Base-by-base conservation (phyloP, 2,888 invertebrate genomes). In the Drosophila stalkeri region DNA sequence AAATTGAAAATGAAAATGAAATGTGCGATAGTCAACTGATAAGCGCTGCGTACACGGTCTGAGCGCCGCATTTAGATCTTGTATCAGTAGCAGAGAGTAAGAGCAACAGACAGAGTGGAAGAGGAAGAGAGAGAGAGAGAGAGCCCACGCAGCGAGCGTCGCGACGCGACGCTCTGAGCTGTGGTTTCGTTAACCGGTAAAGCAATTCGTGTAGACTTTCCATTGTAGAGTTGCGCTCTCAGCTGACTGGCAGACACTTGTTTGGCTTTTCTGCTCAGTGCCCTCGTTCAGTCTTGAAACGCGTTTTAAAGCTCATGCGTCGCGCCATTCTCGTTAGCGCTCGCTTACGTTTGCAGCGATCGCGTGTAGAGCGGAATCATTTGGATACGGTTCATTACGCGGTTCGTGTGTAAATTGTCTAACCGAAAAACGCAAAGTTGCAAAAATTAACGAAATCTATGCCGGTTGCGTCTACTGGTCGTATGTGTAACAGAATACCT, bases 241-340 rank as follows among this genome's bases (percentile, higher is more conserved):
- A 70, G 79, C 74, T 73, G 69, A 73, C 61, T 64, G 68, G 43
- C 62, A 41, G 72, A 64, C 89, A 86, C 87, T 86, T 86, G 80
- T 89, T 82, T 80, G 90, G 74, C 72, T 82, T 80, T 78, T 65
- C 20, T 27, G 68, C 69, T 61, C 65, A 39, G 47, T 55, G 54
- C 54, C 16, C n/a, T 14, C 74, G 51, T 75, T 90, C 81, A 91
- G 90, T 91, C 80, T 81, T 72, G 80, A 83, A 84, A 82, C 82
- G 84, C 73, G 81, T 73, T 81, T 90, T 82, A 90, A 89, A 91
- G 91, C 84, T 90, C 66, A 62, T 70, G 78, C 82, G 84, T 52
- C 81, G 77, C 64, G 60, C 27, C 56, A 57, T 39, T 39, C 14
- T 18, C 35, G 64, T 70, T 20, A 46, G 46, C 67, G 33, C 35